A percentile compares a stretch with the other conserved stretches of the same genome.
These are phyloP conservation scores for Cuniculus paca DNA, from an alignment of 2,797 vertebrate genomes.

Conservation along the genomic window DNA sequence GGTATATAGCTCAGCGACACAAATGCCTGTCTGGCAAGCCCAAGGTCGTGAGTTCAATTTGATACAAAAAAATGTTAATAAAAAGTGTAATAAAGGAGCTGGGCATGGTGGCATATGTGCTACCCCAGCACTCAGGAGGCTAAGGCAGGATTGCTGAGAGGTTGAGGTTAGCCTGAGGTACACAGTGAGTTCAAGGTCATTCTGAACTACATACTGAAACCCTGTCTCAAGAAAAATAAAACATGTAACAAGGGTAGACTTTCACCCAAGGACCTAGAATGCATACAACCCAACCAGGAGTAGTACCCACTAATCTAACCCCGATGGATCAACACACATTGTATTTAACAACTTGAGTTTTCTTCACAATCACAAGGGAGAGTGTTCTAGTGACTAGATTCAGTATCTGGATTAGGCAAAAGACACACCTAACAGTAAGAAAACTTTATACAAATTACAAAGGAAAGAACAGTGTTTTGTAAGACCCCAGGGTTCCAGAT, in stretches of 20 bases:
- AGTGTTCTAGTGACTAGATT: constrained; percentile 21
- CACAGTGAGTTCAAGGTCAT: not conserved
- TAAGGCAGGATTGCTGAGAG: not conserved
- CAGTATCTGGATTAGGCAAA: constrained; percentile 34
- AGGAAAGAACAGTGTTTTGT: not conserved
- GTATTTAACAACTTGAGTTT: not conserved
- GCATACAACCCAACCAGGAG: constrained; percentile 8
- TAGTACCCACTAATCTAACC: not conserved
- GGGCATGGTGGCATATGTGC: not conserved
- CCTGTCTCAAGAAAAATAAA: not conserved
- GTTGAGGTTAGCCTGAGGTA: not conserved
- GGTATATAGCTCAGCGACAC: too few species aligned
- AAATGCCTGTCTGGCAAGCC: too few species aligned
- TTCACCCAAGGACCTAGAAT: not conserved
- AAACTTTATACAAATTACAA: constrained; percentile 10
- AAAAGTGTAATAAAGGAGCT: not conserved
- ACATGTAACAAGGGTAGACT: not conserved
- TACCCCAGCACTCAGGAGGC: not conserved
- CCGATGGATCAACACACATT: not conserved
- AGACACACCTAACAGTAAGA: not conserved
- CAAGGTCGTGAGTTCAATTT: too few species aligned
- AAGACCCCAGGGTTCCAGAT: not conserved
- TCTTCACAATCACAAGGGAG: not conserved
- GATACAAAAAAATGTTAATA: too few species aligned
- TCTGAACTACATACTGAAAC: not conserved